These are phyloP conservation scores for Hydractinia symbiolongicarpus DNA, from an alignment of 30 jellyfish, hydroid and myxozoan species.

Conservation along the genomic window DNA sequence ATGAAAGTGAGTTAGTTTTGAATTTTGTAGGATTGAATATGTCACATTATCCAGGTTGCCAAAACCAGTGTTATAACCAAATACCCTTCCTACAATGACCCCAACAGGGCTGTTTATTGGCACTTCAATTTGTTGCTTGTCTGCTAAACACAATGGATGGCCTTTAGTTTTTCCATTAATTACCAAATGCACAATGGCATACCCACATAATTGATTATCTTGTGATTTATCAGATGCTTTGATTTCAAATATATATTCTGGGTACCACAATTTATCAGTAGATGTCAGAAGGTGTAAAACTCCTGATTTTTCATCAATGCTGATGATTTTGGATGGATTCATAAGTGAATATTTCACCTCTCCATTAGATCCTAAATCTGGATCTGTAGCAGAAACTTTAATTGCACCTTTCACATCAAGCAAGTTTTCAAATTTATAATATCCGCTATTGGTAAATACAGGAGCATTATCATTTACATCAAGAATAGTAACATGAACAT, in stretches of 20 bases:
- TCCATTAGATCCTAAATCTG: slow-evolving; percentile 61
- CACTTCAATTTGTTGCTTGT: slow-evolving; percentile 31
- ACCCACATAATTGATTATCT: slow-evolving; percentile 13
- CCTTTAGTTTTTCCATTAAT: slow-evolving; percentile 52
- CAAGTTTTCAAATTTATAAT: slow-evolving; percentile 58
- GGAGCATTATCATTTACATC: slow-evolving; percentile 86
- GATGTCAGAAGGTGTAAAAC: slow-evolving; percentile 5
- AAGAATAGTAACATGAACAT: slow-evolving; percentile 44
- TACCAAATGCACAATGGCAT: slow-evolving; percentile 41
- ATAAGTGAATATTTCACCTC: slow-evolving; percentile 43
- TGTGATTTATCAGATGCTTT: slow-evolving; percentile 30
- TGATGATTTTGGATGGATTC: slow-evolving; percentile 19
- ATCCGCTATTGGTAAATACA: slow-evolving; percentile 34
- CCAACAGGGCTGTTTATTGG: slow-evolving; percentile 28
- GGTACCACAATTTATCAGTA: slow-evolving; percentile 11
- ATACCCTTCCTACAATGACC: slow-evolving; percentile 44
- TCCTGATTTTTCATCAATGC: slow-evolving; percentile 24
- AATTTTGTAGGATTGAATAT: slow-evolving; percentile 23
- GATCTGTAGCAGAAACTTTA: slow-evolving; percentile 66
- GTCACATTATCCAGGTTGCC: slow-evolving; percentile 53
- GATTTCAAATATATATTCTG: slow-evolving; percentile 23
- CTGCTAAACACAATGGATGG: slow-evolving; percentile 71
- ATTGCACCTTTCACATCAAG: slow-evolving; percentile 33
- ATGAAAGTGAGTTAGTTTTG: neutral
- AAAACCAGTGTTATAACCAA: slow-evolving; percentile 57